Evolutionary conservation across 2,888 invertebrate genomes (phyloP).

Genomic region (Capitulum mitella): DNA sequence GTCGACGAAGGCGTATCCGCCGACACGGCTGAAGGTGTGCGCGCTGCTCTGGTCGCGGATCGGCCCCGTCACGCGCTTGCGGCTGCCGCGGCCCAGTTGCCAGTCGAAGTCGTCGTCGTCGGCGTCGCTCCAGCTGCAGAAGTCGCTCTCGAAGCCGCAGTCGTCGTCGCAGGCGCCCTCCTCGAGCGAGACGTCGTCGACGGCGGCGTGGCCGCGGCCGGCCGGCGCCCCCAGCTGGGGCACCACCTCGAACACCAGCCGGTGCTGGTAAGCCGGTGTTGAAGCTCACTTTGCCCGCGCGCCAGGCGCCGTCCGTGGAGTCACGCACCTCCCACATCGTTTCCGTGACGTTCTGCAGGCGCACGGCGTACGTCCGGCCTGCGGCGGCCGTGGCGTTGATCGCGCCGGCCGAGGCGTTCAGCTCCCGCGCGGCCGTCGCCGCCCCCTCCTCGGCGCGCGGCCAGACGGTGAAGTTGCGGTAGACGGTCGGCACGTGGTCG

Average conservation of each 20-base stretch:
- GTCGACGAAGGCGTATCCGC: conserved; percentile 42
- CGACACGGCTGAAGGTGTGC: conserved; percentile 38
- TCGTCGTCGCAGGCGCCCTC: conserved; percentile 39
- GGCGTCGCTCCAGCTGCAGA: conserved; percentile 42
- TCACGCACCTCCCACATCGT: conserved; percentile 34
- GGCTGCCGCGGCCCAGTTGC: conserved; percentile 39
- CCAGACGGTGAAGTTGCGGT: background rate
- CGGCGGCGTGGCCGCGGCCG: conserved; percentile 41
- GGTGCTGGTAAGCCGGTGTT: conserved; percentile 33
- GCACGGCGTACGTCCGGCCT: background rate
- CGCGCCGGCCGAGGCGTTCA: background rate
- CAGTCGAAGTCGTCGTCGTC: conserved; percentile 42
- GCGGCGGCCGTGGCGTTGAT: background rate
- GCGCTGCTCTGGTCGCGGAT: conserved; percentile 39
- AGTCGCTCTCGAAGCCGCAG: conserved; percentile 43
- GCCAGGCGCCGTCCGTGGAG: conserved; percentile 36
- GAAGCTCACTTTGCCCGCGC: conserved; percentile 34
- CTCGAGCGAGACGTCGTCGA: conserved; percentile 42
- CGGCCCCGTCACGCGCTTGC: conserved; percentile 40
- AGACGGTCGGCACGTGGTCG: background rate
- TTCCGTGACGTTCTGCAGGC: conserved; percentile 27
- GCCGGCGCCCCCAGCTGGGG: conserved; percentile 31
- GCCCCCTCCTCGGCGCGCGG: background rate
- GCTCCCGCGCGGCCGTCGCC: background rate
- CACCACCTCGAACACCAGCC: conserved; percentile 36